Evolutionary conservation across 2,888 invertebrate genomes (phyloP).

Genomic region (Acanthacorydalis orientalis): DNA sequence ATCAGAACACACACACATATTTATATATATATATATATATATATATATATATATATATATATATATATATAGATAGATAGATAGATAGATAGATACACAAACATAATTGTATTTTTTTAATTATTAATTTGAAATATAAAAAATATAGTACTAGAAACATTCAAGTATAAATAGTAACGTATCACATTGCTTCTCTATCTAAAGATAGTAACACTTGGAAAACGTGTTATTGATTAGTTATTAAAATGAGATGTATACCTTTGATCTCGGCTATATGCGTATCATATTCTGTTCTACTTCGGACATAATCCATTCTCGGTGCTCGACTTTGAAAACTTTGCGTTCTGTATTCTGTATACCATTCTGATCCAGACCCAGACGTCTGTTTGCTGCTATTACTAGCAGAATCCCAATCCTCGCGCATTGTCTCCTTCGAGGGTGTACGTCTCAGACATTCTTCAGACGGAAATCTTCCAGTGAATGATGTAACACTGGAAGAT

Average conservation of each 20-base stretch:
- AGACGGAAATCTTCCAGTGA: conserved; percentile 31
- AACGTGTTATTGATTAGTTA: not conserved
- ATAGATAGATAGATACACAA: too few relatives aligned
- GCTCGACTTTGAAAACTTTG: conserved; percentile 46
- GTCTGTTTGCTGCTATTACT: conserved; percentile 24
- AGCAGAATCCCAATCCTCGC: conserved; percentile 23
- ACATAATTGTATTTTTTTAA: too few relatives aligned
- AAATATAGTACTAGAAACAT: too few relatives aligned
- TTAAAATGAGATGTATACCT: conserved; percentile 38
- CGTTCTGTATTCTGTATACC: conserved; percentile 39
- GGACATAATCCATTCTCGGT: conserved; percentile 50
- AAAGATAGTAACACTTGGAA: not conserved
- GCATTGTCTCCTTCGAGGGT: conserved; percentile 17
- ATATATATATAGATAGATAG: too few relatives aligned
- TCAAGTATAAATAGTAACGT: not conserved
- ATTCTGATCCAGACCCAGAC: conserved; percentile 27
- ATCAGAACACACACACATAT: too few relatives aligned
- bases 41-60: too few relatives aligned
- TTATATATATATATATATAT: too few relatives aligned
- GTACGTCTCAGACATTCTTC: conserved; percentile 32
- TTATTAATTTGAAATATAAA: too few relatives aligned
- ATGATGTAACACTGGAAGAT: conserved; percentile 32
- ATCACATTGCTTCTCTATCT: not conserved
- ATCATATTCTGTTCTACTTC: conserved; percentile 72
- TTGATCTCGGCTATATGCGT: conserved; percentile 71